These are phyloP conservation scores for Lysandra bellargus DNA, from an alignment of 2,888 invertebrate genomes.

Conservation along the genomic window DNA sequence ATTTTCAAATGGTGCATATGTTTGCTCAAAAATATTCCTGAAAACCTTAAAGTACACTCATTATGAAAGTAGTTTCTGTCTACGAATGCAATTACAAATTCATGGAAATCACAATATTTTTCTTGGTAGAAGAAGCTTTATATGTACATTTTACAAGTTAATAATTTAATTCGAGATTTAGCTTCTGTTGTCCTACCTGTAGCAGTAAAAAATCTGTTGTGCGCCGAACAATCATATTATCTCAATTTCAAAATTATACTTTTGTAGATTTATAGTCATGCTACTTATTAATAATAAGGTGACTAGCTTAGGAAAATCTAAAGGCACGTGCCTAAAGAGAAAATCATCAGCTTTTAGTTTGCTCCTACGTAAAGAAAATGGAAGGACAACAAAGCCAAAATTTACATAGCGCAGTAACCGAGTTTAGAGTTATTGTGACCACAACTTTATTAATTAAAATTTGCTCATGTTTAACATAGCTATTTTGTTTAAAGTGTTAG, in stretches of 20 bases:
- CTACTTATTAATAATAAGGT: too few species aligned
- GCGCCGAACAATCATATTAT: too few species aligned
- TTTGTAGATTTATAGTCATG: too few species aligned
- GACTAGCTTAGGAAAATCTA: neutral
- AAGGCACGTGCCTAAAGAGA: neutral
- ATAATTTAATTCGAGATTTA: too few species aligned
- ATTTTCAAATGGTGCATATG: neutral
- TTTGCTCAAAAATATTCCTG: neutral
- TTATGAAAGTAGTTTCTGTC: neutral
- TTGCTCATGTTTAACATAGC: neutral
- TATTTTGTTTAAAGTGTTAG: neutral
- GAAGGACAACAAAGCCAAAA: slow-evolving; percentile 20
- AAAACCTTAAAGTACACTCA: neutral
- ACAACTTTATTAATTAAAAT: neutral
- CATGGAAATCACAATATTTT: neutral
- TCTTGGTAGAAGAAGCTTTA: too few species aligned
- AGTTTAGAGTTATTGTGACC: neutral
- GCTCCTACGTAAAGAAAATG: slow-evolving; percentile 15
- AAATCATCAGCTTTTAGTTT: slow-evolving; percentile 15
- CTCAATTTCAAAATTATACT: too few species aligned
- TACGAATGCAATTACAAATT: neutral
- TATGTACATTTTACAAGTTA: too few species aligned
- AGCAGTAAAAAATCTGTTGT: too few species aligned
- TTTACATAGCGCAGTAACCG: neutral
- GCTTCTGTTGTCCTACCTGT: too few species aligned